Evolutionary conservation across 2,113 vertebrate species (phyloP).

Genomic region (Lutjanus erythropterus): DNA sequence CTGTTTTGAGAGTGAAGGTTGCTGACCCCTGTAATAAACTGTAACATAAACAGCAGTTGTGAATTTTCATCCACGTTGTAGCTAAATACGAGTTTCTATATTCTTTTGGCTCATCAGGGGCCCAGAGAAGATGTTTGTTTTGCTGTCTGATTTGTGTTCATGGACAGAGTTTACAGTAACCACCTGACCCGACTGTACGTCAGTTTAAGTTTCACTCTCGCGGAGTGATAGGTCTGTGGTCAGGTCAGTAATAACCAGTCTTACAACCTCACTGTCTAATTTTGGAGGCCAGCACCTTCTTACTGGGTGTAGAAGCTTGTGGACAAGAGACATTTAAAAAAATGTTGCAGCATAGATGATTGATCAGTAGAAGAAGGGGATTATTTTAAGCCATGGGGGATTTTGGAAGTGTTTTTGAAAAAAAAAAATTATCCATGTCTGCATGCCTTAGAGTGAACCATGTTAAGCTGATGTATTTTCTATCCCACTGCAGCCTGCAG

Average conservation of each 20-base stretch:
- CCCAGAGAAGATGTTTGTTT: background rate
- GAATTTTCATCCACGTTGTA: background rate
- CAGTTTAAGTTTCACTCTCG: constrained; percentile 23
- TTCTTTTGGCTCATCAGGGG: background rate
- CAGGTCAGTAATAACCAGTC: constrained; percentile 46
- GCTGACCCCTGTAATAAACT: no score
- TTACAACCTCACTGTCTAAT: constrained; percentile 46
- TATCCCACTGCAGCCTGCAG: constrained; percentile 36
- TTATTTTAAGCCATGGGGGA: background rate
- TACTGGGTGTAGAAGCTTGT: constrained; percentile 16
- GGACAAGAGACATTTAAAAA: background rate
- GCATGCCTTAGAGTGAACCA: constrained; percentile 9
- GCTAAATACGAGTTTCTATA: background rate
- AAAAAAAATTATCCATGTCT: constrained; percentile 9
- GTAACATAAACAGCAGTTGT: background rate
- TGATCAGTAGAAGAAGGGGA: constrained; percentile 3
- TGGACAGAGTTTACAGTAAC: constrained; percentile 40
- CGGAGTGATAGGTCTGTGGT: constrained; percentile 42
- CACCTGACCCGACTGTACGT: constrained; percentile 7
- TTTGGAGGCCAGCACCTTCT: constrained; percentile 38
- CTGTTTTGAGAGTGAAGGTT: no score
- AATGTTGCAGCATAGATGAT: background rate
- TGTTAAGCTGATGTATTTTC: constrained; percentile 20
- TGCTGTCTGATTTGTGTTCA: constrained; percentile 38
- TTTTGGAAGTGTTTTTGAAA: background rate